These are phyloP conservation scores for Salvator merianae DNA, from an alignment of 2,113 vertebrate species.

Conservation along the genomic window DNA sequence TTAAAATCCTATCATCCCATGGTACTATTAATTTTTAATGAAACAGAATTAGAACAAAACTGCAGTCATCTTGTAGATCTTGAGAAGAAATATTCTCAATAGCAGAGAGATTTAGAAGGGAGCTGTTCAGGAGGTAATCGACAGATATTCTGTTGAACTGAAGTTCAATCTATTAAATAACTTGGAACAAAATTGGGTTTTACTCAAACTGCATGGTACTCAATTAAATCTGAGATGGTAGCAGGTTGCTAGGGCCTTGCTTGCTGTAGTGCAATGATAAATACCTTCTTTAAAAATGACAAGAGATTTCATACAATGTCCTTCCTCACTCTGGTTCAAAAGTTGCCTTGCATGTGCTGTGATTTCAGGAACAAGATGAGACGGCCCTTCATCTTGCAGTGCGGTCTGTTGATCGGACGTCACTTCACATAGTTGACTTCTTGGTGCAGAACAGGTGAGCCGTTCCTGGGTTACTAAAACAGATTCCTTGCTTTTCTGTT, in stretches of 20 bases:
- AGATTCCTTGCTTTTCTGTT: neutral
- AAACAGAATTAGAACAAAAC: no score
- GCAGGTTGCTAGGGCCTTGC: neutral
- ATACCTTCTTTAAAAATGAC: neutral
- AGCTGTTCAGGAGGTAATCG: no score
- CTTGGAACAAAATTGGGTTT: no score
- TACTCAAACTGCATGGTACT: no score
- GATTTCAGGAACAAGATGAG: conserved; percentile 89
- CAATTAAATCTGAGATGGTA: no score
- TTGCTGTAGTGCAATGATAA: neutral
- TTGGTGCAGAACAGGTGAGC: conserved; percentile 93
- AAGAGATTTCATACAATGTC: neutral
- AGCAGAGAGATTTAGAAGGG: no score
- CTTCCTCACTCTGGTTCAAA: neutral
- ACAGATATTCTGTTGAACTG: no score
- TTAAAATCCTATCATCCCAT: no score
- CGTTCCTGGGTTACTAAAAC: neutral
- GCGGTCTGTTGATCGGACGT: conserved; percentile 92
- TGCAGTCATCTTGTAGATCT: neutral
- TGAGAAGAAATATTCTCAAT: no score
- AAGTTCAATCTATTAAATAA: no score
- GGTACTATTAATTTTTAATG: no score
- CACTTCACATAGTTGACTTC: conserved; percentile 96
- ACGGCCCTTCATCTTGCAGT: conserved; percentile 94
- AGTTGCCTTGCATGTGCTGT: conserved; percentile 24